Evolutionary conservation across 2,113 vertebrate species (phyloP).

Genomic region (Chamaetylas fuelleborni): DNA sequence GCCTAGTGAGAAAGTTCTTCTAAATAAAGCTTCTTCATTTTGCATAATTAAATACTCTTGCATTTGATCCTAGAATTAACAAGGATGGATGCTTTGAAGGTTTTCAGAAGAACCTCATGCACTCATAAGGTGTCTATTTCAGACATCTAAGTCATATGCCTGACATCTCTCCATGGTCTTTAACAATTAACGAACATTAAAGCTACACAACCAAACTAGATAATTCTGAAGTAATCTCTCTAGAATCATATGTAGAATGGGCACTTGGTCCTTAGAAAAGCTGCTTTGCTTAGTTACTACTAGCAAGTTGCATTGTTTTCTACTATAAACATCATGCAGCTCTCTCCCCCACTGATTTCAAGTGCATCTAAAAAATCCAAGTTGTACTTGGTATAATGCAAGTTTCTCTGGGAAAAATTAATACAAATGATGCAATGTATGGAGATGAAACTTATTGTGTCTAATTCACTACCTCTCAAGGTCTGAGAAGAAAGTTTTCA

Average conservation of each 20-base stretch:
- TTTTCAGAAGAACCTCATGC: not conserved
- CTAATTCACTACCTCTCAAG: not conserved
- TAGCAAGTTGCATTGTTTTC: not conserved
- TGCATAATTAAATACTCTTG: not conserved
- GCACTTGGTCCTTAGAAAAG: not conserved
- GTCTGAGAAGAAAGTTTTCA: not conserved
- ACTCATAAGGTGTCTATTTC: not conserved
- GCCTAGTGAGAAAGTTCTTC: not conserved
- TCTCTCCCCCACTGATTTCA: not conserved
- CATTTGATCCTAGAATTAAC: not conserved
- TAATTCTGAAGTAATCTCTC: not conserved
- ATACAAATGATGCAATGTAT: not conserved
- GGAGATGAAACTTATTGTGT: not conserved
- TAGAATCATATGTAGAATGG: not conserved
- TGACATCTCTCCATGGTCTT: rapidly evolving
- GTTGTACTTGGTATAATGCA: rapidly evolving
- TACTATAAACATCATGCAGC: not conserved
- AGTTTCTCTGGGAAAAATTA: not conserved
- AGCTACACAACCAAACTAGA: not conserved
- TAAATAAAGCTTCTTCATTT: not conserved
- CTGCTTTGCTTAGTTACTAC: not conserved
- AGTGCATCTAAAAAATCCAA: not conserved
- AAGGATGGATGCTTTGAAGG: not conserved
- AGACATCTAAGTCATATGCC: not conserved
- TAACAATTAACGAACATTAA: not conserved